phyloP scores from a whole-genome alignment of 1,140 invertebrate genomes.

The Anoplolepis gracilipes region DNA sequence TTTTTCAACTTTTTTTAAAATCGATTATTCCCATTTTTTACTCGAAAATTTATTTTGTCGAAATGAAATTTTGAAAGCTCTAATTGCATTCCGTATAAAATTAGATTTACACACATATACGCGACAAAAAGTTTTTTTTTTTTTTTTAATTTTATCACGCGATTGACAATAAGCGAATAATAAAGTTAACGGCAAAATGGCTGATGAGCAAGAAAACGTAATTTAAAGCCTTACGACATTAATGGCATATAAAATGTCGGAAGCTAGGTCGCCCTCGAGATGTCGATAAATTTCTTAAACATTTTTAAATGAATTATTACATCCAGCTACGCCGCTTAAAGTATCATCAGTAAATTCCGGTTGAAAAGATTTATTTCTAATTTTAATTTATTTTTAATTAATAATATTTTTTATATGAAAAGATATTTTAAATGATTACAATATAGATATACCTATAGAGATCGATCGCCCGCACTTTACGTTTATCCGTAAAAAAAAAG shows the following conservation, averaged over 20 bases:
- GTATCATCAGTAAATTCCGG: not conserved
- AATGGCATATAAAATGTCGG: constrained; percentile 23
- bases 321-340: not conserved
- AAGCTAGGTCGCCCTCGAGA: not conserved
- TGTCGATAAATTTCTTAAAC: constrained; percentile 5
- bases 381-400: constrained; percentile 1
- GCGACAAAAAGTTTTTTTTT: not conserved
- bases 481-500: not conserved
- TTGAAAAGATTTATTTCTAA: not conserved
- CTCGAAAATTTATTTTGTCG: not conserved
- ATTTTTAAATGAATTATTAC: constrained; percentile 9
- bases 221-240: constrained; percentile 31
- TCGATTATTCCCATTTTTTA: not conserved
- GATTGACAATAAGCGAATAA: constrained; percentile 19
- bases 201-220: constrained; percentile 2
- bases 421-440: too few species aligned
- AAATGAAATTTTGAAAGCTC: not conserved
- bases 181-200: constrained; percentile 30
- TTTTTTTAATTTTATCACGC: not conserved
- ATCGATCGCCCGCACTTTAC: not conserved
- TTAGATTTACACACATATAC: not conserved
- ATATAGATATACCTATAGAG: too few species aligned
- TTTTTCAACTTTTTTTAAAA: not conserved
- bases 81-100: not conserved
- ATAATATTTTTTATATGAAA: too few species aligned